Evolutionary conservation across 1,140 invertebrate species (phyloP).

Genomic region (Halictus rubicundus): DNA sequence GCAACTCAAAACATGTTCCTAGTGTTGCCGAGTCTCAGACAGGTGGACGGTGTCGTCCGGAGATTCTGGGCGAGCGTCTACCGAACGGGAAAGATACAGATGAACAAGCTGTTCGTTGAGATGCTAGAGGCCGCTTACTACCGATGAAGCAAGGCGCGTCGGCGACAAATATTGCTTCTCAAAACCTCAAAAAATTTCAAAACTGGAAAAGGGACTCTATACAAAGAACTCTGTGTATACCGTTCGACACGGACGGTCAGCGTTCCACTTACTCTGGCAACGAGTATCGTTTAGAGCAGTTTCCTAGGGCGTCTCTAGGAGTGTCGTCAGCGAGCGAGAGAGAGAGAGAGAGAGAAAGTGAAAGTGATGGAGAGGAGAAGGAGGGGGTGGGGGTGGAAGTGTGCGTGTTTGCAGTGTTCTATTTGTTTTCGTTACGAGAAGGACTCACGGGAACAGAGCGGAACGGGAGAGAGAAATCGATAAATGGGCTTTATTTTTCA

Average conservation of each 20-base stretch:
- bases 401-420: conserved; percentile 30
- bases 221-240: background rate
- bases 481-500: conserved; percentile 48
- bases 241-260: background rate
- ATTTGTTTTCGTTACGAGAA: conserved; percentile 12
- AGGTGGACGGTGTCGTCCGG: conserved; percentile 93
- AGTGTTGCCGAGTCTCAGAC: conserved; percentile 92
- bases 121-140: conserved; percentile 91
- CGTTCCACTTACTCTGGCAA: conserved; percentile 21
- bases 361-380: conserved; percentile 49
- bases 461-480: no score
- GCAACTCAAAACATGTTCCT: conserved; percentile 93
- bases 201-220: background rate
- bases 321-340: conserved; percentile 50
- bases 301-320: background rate
- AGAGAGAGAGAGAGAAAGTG: background rate
- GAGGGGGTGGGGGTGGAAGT: background rate
- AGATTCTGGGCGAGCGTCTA: conserved; percentile 95
- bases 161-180: background rate
- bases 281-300: background rate
- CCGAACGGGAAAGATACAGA: conserved; percentile 92
- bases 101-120: conserved; percentile 98
- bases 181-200: conserved; percentile 7
- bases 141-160: conserved; percentile 66
- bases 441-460: background rate